Evolutionary conservation across 2,113 vertebrate genomes (phyloP), one percentile per base, ranked within the genome.

Genomic region (Anguilla japonica): DNA sequence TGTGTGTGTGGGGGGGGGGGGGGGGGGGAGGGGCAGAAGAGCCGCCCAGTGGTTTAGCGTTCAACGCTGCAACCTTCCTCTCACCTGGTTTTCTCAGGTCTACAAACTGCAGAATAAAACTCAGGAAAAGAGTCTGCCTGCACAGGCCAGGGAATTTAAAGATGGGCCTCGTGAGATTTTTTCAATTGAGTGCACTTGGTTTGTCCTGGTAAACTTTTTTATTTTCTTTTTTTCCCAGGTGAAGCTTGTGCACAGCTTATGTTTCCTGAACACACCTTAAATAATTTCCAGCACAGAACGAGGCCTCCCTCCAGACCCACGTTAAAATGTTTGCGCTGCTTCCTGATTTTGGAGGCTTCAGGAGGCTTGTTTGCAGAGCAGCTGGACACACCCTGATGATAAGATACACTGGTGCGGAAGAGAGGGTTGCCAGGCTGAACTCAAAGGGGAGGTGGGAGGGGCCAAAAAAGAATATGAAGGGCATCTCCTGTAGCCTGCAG

Each of bases 21-120:
- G 57, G 57, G 57, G 3, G 91, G 86, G 88, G 29, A 43, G 43
- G 50, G 89, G 34, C 22, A 40, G 26, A 81, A 39, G 56, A 34
- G 53, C 75, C 39, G 40, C 79, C 16, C 79, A 20, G 6, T 41
- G 16, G 34, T 80, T 18, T 41, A 40, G 39, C 20, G 14, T 50
- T 83, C 46, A 34, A 34, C 29, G 34, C n/a, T 1, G 40, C 5
- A 41, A 41, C 67, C 43, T 34, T 79, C 67, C 81, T 78, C 82
- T 83, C 71, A 71, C 81, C 29, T 16, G 56, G 22, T 60, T 6
- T 9, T 20, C 22, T 41, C 71, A 34, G 71, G 26, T 75, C 26
- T 34, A 75, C 2, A 34, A 75, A 75, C 13, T 9, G n/a, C 26
- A 75, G 71, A 34, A 34, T 34, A 75, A 80, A 41, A 41, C 79